Conservation (phyloP, 2,888 invertebrate species). For the Dynastes grantii region DNA sequence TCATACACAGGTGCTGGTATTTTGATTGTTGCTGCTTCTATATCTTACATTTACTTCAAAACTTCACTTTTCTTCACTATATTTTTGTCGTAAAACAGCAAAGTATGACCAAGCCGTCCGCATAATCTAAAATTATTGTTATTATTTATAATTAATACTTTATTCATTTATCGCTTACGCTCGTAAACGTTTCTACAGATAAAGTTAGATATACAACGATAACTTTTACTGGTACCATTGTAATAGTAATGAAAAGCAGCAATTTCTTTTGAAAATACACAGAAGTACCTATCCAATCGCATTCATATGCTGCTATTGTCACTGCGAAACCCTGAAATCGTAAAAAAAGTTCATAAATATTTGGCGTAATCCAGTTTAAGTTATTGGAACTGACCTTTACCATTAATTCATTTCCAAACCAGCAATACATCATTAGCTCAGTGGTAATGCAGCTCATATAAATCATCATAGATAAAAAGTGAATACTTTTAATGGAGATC, state of each 20-base stretch:
- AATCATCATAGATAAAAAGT: background rate
- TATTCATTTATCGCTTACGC: background rate
- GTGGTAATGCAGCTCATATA: background rate
- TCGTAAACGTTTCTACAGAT: background rate
- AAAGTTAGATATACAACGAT: background rate
- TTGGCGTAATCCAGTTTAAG: no score
- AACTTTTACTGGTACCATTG: constrained; percentile 6
- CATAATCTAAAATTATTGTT: constrained; percentile 8
- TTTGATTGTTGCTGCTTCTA: background rate
- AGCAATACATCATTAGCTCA: background rate
- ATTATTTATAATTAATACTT: background rate
- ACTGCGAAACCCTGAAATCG: background rate
- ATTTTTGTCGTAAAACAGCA: constrained; percentile 6
- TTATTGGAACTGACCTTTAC: background rate
- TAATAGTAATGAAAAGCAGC: background rate
- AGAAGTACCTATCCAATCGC: background rate
- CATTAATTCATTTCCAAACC: constrained; percentile 13
- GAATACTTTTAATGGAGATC: constrained; percentile 10
- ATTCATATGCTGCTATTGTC: background rate
- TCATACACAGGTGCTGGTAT: background rate
- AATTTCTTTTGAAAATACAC: background rate
- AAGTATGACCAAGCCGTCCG: constrained; percentile 13
- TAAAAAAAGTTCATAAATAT: background rate
- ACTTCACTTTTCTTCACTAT: background rate
- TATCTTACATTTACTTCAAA: no score